Base-by-base conservation (phyloP, 2,797 vertebrate species). In the Pseudopleuronectes americanus region DNA sequence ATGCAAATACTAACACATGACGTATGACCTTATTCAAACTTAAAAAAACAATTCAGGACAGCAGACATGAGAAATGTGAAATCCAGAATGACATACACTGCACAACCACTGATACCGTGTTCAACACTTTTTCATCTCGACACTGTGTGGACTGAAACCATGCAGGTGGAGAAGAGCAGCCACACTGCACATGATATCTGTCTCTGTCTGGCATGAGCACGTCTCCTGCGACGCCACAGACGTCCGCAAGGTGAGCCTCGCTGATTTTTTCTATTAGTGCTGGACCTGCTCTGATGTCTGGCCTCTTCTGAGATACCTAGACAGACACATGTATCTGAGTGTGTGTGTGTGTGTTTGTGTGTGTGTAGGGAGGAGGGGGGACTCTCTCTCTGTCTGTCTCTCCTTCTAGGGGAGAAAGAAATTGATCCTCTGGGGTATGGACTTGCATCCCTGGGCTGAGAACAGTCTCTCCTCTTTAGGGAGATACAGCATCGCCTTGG, bases 401-500 rank as follows among this genome's bases (percentile, higher is more conserved):
- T 45, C 43, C 58, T 55, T 63, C 65, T 96, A 98, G 2, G 96
- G 95, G 53, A 98, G 92, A 79, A 97, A 96, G 82, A 97, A 97
- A 88, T 92, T 96, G 86, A 99, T 98, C 87, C 97, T 94, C 88
- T 99, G 98, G 23, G 97, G 93, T 47, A 99, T 92, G 19, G 96
- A 96, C 83, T 99, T 99, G 90, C 98, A 99, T 49, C 98, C 98
- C 81, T 98, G 97, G 10, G 96, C 96, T 45, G 97, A 97, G 90
- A 99, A 99, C 41, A 98, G 94, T 75, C 95, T 93, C 68, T 97
- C 96, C 68, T 96, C 96, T 82, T 95, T 96, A 57, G 98, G 98
- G 31, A 98, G 91, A 2, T 98, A 99, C 2, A 95, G 84, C 95
- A 99, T 96, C 54, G 93, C 96, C 83, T 92, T 93, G 63, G 96